Percentiles rank a stretch among this genome's conserved stretches.
These are phyloP conservation scores for Tachystola acroxantha DNA, from an alignment of 2,888 invertebrate genomes.

Conservation along the genomic window DNA sequence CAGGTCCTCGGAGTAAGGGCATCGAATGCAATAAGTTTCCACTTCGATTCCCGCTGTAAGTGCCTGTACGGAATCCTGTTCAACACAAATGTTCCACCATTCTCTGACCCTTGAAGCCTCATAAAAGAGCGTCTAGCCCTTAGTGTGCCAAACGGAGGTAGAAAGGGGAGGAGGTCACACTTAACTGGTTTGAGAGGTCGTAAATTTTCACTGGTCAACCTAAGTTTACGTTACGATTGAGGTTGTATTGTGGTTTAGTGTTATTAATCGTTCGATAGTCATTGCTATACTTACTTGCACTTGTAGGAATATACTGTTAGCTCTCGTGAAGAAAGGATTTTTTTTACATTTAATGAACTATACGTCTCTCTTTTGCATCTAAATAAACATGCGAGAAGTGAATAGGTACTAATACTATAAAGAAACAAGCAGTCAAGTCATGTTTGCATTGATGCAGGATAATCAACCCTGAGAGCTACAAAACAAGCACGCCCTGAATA, in stretches of 20 bases:
- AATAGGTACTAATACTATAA: too few relatives aligned
- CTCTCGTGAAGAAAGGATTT: too few relatives aligned
- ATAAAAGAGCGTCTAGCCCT: conserved; percentile 8
- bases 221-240: conserved; percentile 40
- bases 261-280: conserved; percentile 28
- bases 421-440: too few relatives aligned
- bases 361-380: too few relatives aligned
- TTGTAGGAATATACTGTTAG: too few relatives aligned
- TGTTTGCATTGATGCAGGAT: too few relatives aligned
- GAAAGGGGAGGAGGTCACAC: conserved; percentile 13
- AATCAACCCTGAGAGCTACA: too few relatives aligned
- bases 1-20: conserved; percentile 11
- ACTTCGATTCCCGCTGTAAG: conserved; percentile 28
- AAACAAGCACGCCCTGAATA: too few relatives aligned
- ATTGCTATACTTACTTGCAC: too few relatives aligned
- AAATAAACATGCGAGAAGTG: too few relatives aligned
- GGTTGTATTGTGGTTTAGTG: conserved; percentile 30
- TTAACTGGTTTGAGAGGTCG: conserved; percentile 21
- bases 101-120: conserved; percentile 18
- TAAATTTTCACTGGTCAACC: conserved; percentile 36
- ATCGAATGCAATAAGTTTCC: conserved; percentile 32
- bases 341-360: too few relatives aligned
- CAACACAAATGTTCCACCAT: conserved; percentile 23
- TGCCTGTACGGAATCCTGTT: conserved; percentile 19
- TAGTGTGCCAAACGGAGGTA: conserved; percentile 3